phyloP scores from a whole-genome alignment of 92 coral and sea anemone genomes.

The Montipora capitata region DNA sequence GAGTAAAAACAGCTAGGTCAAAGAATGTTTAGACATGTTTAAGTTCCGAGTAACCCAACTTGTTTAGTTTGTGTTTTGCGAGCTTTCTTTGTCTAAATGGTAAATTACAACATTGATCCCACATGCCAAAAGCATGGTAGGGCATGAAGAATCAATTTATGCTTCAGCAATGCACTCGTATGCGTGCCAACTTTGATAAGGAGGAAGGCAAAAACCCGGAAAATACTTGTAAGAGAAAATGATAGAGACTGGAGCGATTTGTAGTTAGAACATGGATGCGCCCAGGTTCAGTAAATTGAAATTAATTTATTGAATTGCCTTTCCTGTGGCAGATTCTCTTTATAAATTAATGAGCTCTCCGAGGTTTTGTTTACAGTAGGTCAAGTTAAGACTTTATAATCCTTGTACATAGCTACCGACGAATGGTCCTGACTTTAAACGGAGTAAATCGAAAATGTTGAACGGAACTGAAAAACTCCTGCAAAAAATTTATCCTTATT shows the following conservation, averaged over 20 bases:
- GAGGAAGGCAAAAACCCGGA: slow-evolving; percentile 8
- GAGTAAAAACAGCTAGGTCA: neutral
- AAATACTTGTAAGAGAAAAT: neutral
- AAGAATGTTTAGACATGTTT: neutral
- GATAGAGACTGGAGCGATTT: neutral
- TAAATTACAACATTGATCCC: slow-evolving; percentile 35
- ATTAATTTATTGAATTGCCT: slow-evolving; percentile 83
- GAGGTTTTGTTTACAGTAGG: slow-evolving; percentile 65
- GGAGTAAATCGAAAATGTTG: neutral
- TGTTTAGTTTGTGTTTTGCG: neutral
- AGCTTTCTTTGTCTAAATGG: slow-evolving; percentile 16
- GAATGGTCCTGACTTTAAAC: slow-evolving; percentile 7
- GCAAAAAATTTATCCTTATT: neutral
- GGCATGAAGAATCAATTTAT: slow-evolving; percentile 38
- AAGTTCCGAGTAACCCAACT: slow-evolving; percentile 7
- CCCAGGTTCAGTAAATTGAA: slow-evolving; percentile 52
- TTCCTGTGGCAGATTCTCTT: slow-evolving; percentile 70
- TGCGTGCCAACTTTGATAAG: slow-evolving; percentile 52
- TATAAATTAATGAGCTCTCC: slow-evolving; percentile 78
- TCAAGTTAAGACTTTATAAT: slow-evolving; percentile 23
- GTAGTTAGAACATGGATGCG: neutral
- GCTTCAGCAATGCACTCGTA: slow-evolving; percentile 25
- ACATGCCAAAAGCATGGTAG: slow-evolving; percentile 82
- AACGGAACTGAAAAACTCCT: neutral
- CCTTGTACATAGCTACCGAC: slow-evolving; percentile 71